Base-by-base conservation (phyloP, 2,888 invertebrate species). In the Drosophila meridiana region DNA sequence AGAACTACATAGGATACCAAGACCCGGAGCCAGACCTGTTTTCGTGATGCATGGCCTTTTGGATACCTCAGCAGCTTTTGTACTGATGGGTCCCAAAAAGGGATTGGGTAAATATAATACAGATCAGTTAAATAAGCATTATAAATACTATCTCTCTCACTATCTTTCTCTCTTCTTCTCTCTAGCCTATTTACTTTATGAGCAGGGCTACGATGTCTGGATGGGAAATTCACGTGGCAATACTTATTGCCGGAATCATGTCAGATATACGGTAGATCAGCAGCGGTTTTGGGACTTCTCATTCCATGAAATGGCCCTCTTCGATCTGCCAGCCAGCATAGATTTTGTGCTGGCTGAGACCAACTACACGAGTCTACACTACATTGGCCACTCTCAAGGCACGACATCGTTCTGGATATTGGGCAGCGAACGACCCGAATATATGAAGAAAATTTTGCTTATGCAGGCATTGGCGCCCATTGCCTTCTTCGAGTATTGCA, bases 331-430 rank as follows among this genome's bases (percentile, higher is more conserved):
- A 1, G 95, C 96, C 0, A 96, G 96, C 94, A 95, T 99, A 50
- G 96, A 98, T 90, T 95, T 95, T 85, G 94, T 96, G 13, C 92
- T 96, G 0, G 83, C 91, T 0, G 57, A 80, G 2, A 96, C 97
- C 0, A 94, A 94, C 0, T 93, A 94, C 34, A 77, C 94, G 0
- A 93, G 95, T 57, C 86, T 98, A 0, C 96, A 96, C 85, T 98
- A 97, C 90, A 93, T 96, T 2, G 98, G 98, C 0, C 97, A 97
- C 90, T 98, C 97, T 0, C 95, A 96, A 91, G 97, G 97, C 9
- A 95, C 96, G 0, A 96, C 96, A 0, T 85, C 93, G 1, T 96
- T 96, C 91, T 96, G 94, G 88, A 95, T 96, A 0, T 94, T 96
- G 95, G 94, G 94, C 26, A 94, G 95, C 1, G 93, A 95, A 62